phyloP scores from a whole-genome alignment of 2,888 invertebrate species.

The Acronicta aceris region DNA sequence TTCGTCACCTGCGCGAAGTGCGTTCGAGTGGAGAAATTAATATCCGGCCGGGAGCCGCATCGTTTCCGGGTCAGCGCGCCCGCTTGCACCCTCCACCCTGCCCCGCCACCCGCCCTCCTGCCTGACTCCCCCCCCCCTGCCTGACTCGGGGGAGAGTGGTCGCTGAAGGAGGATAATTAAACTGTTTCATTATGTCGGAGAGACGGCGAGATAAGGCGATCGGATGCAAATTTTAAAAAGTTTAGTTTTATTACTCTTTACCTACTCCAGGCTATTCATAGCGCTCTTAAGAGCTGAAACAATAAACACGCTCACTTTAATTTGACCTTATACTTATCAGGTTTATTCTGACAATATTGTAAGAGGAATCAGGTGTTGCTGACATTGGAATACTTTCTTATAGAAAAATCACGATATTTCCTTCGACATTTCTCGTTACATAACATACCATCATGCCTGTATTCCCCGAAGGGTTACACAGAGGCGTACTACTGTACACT shows the following conservation, averaged over 20 bases:
- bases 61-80: conserved; percentile 75
- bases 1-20: conserved; percentile 63
- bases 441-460: too few species aligned
- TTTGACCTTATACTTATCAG: neutral
- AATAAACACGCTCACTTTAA: conserved; percentile 3
- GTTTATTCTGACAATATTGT: neutral
- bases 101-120: neutral
- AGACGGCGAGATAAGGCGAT: conserved; percentile 58
- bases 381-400: too few species aligned
- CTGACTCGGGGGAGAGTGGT: conserved; percentile 24
- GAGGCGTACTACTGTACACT: too few species aligned
- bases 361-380: neutral
- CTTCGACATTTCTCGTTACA: too few species aligned
- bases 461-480: too few species aligned
- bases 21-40: conserved; percentile 79
- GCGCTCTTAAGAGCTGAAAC: neutral
- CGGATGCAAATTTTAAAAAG: conserved; percentile 55
- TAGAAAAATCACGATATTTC: too few species aligned
- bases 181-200: conserved; percentile 72
- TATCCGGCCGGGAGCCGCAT: conserved; percentile 76
- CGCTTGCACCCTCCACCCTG: conserved; percentile 38
- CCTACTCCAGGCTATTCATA: conserved; percentile 1
- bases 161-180: conserved; percentile 71
- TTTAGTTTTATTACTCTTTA: conserved; percentile 36
- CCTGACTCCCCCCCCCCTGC: neutral